Conservation (phyloP, 2,113 vertebrate species). For the Cisticola juncidis region DNA sequence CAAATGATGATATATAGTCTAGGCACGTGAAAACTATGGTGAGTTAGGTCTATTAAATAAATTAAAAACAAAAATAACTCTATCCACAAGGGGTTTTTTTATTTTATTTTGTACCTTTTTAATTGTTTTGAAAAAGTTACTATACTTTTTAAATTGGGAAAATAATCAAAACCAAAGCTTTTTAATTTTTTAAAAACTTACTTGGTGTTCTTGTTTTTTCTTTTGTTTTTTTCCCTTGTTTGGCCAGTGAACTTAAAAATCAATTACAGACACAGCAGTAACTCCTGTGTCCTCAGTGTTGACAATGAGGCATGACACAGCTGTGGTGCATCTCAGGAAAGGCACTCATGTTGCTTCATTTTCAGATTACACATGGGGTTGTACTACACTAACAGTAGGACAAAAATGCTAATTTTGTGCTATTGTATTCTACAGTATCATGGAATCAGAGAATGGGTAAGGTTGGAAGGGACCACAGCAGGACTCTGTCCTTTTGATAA, state of each 20-base stretch:
- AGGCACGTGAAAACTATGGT: neutral
- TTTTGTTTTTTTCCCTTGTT: neutral
- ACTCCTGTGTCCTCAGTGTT: slow-evolving; percentile 13
- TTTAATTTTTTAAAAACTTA: neutral
- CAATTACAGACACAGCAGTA: slow-evolving; percentile 42
- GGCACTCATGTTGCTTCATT: slow-evolving; percentile 17
- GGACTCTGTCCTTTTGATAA: neutral
- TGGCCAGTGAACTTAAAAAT: slow-evolving; percentile 37
- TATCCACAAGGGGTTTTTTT: neutral
- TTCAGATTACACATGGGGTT: neutral
- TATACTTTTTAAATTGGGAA: neutral
- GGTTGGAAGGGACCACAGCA: neutral
- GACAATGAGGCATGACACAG: neutral
- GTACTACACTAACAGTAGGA: neutral
- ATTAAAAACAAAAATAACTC: neutral
- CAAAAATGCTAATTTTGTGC: neutral
- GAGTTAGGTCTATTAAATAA: neutral
- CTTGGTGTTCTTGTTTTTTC: neutral
- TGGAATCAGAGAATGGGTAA: neutral
- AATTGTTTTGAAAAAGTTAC: neutral
- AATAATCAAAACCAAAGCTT: neutral
- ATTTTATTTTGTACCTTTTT: neutral
- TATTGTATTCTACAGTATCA: neutral
- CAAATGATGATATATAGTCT: neutral
- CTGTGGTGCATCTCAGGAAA: neutral